Evolutionary conservation across 2,888 invertebrate genomes (phyloP).

Genomic region (Antheraea assamensis): DNA sequence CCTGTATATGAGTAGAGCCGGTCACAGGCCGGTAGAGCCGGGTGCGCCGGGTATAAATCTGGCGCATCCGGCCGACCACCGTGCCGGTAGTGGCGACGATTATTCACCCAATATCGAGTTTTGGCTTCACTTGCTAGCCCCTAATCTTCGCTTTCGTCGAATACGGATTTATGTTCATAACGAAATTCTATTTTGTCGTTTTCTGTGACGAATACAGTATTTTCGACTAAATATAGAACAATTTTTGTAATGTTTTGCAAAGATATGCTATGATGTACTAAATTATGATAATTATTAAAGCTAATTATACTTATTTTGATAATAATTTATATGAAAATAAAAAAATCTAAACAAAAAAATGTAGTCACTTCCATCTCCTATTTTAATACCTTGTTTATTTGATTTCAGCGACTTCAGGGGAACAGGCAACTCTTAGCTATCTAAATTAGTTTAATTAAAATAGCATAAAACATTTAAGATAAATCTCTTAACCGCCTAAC

Average conservation of each 20-base stretch:
- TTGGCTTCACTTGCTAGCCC: conserved; percentile 77
- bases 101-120: conserved; percentile 82
- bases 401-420: neutral
- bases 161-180: conserved; percentile 62
- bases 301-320: neutral
- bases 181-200: conserved; percentile 27
- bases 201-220: conserved; percentile 5
- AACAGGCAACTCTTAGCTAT: neutral
- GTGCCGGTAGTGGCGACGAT: conserved; percentile 81
- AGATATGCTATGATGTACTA: neutral
- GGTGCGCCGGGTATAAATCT: conserved; percentile 75
- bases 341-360: neutral
- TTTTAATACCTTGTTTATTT: neutral
- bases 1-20: conserved; percentile 20
- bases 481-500: conserved; percentile 4
- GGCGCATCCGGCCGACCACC: conserved; percentile 76
- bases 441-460: conserved; percentile 2
- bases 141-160: conserved; percentile 77
- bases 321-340: neutral
- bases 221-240: neutral
- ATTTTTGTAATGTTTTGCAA: neutral
- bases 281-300: neutral
- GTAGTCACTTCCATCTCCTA: neutral
- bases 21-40: conserved; percentile 56
- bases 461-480: conserved; percentile 1